Conservation (phyloP, 2,797 vertebrate genomes). For the Pogoniulus pusillus region DNA sequence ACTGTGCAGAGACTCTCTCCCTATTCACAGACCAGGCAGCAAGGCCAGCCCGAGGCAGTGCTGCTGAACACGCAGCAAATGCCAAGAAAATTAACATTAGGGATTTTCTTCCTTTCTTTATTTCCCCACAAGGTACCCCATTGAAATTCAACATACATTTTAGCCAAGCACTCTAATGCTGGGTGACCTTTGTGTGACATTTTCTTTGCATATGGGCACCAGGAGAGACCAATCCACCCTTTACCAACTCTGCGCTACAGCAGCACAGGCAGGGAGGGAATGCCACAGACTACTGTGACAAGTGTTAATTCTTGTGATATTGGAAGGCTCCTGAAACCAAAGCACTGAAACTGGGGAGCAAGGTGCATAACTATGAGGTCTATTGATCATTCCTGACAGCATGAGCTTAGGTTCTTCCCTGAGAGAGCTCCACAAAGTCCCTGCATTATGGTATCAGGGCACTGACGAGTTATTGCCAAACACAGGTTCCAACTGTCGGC, state of each 20-base stretch:
- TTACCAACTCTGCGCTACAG: background rate
- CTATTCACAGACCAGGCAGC: background rate
- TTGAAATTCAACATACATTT: conserved; percentile 46
- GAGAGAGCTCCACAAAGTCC: background rate
- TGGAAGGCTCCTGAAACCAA: background rate
- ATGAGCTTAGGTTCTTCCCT: background rate
- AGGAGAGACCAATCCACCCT: background rate
- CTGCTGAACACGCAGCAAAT: conserved; percentile 34
- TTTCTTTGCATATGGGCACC: conserved; percentile 18
- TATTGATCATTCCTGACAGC: background rate
- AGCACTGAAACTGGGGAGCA: background rate
- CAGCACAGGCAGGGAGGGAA: background rate
- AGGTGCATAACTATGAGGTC: background rate
- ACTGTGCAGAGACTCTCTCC: background rate
- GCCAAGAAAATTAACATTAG: conserved; percentile 52
- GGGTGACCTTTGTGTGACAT: conserved; percentile 62
- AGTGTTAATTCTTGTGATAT: background rate
- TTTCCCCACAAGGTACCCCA: background rate
- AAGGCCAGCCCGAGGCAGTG: conserved; percentile 48
- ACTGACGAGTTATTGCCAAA: background rate
- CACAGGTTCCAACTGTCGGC: background rate
- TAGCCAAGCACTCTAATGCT: background rate
- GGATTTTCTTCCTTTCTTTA: background rate
- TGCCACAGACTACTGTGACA: background rate
- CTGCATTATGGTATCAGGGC: background rate